Evolutionary conservation across 2,888 invertebrate genomes (phyloP).

Genomic region (Monoplex corrugatus): DNA sequence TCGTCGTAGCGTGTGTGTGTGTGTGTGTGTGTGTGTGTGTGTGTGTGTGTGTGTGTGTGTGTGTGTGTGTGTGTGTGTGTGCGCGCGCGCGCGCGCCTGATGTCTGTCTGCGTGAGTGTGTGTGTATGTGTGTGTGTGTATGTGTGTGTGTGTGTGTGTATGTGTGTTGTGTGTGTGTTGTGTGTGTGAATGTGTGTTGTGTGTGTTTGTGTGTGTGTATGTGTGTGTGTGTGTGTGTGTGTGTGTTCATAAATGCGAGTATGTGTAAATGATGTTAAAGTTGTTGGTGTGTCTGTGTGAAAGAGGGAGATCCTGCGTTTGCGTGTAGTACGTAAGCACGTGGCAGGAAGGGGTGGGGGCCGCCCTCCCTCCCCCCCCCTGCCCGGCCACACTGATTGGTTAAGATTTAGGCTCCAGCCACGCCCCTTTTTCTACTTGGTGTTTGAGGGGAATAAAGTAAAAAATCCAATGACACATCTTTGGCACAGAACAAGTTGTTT

Average conservation of each 20-base stretch:
- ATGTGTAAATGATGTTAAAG: not conserved
- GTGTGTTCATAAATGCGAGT: not conserved
- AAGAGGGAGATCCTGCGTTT: too few species aligned
- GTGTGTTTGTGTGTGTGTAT: not conserved
- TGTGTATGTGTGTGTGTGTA: not conserved
- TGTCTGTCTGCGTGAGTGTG: not conserved
- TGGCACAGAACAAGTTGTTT: too few species aligned
- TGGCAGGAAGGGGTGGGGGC: too few species aligned
- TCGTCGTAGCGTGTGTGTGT: not conserved
- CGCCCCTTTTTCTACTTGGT: too few species aligned
- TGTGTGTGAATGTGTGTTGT: not conserved
- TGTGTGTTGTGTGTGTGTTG: conserved; percentile 26
- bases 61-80: not conserved
- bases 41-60: conserved; percentile 1
- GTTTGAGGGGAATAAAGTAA: too few species aligned
- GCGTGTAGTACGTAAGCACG: too few species aligned
- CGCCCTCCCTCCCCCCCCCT: too few species aligned
- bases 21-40: not conserved
- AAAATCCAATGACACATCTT: too few species aligned
- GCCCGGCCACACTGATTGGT: too few species aligned
- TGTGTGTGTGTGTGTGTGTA: conserved; percentile 6
- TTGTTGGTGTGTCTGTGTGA: too few species aligned
- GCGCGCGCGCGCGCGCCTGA: not conserved
- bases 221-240: not conserved
- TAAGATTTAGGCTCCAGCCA: too few species aligned